Conservation (phyloP, 2,888 invertebrate species). For the Pandemis corylana region DNA sequence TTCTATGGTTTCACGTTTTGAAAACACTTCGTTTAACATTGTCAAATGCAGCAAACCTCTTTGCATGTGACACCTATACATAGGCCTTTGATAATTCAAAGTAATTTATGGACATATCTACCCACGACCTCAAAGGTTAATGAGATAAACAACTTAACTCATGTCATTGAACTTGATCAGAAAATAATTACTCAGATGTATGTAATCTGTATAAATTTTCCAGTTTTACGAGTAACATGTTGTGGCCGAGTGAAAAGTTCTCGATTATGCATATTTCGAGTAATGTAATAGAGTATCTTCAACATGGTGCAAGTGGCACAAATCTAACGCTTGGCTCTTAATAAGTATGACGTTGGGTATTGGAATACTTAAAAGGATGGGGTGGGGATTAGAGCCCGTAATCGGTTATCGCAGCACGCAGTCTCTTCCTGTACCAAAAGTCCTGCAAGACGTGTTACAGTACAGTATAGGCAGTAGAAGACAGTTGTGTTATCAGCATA, state of each 20-base stretch:
- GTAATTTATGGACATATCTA: conserved; percentile 14
- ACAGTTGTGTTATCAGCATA: no score
- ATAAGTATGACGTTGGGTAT: no score
- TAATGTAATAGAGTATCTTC: background rate
- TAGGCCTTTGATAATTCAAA: background rate
- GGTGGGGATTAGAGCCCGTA: no score
- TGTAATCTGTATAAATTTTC: conserved; percentile 10
- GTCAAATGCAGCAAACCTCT: background rate
- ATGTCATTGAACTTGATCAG: conserved; percentile 64
- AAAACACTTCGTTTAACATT: background rate
- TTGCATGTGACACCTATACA: background rate
- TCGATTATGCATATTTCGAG: background rate
- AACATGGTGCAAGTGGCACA: background rate
- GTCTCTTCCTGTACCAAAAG: no score
- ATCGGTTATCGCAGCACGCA: no score
- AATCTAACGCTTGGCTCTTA: no score
- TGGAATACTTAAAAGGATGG: no score
- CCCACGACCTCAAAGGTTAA: conserved; percentile 32
- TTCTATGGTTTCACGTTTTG: background rate
- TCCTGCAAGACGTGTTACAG: no score
- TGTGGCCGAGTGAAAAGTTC: background rate
- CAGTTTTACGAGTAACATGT: background rate
- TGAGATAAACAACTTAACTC: conserved; percentile 36
- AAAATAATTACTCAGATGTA: conserved; percentile 25
- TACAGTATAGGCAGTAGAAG: no score